phyloP scores from a whole-genome alignment of 2,888 invertebrate species.

The Drosophila falleni region DNA sequence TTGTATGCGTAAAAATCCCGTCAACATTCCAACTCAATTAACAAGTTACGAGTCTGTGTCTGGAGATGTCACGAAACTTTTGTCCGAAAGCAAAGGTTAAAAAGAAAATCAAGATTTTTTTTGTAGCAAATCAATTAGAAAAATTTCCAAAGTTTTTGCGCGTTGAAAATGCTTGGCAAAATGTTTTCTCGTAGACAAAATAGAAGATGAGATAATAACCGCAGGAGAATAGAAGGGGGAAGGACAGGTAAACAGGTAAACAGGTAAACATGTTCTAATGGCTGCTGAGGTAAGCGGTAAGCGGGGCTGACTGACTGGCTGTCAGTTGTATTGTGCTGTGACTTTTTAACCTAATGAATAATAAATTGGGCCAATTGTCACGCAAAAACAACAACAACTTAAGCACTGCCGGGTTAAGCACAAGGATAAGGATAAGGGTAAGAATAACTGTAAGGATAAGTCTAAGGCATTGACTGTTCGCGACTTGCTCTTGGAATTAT shows the following conservation, averaged over 20 bases:
- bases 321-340: constrained; percentile 76
- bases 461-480: constrained; percentile 8
- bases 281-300: constrained; percentile 54
- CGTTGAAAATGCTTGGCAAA: constrained; percentile 41
- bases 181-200: constrained; percentile 4
- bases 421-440: constrained; percentile 23
- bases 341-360: constrained; percentile 83
- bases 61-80: constrained; percentile 31
- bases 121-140: constrained; percentile 68
- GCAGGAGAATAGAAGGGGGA: neutral
- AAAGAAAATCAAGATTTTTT: constrained; percentile 42
- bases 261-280: constrained; percentile 52
- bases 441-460: constrained; percentile 4
- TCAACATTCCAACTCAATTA: constrained; percentile 28
- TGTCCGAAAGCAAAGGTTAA: constrained; percentile 3
- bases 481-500: neutral
- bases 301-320: constrained; percentile 71
- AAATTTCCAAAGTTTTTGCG: constrained; percentile 51
- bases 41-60: constrained; percentile 23
- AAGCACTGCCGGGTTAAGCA: constrained; percentile 14
- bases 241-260: constrained; percentile 9
- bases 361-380: constrained; percentile 84
- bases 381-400: constrained; percentile 77
- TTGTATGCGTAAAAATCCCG: neutral
- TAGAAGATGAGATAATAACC: neutral